Evolutionary conservation across 2,113 vertebrate species (phyloP), one percentile per base, ranked within the genome.

Genomic region (Pagrus major): DNA sequence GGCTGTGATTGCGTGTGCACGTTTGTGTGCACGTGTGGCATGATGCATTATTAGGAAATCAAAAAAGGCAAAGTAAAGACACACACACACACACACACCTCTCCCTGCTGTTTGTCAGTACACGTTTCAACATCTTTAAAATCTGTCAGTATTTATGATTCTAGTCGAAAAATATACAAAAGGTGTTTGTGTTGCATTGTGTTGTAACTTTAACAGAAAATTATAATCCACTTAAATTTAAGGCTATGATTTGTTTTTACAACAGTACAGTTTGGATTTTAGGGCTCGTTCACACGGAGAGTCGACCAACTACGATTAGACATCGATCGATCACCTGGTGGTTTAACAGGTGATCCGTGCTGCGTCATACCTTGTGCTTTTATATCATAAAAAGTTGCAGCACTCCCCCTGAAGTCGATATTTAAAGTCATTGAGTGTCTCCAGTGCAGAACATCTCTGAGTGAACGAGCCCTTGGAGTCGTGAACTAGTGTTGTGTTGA

Each of bases 1-100:
- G 87, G 89, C 89, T 83, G 74, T 37, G 69, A 65, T 47, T 80
- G 47, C 21, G 18, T 52, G 76, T 79, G 71, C 60, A 73, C 33
- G 9, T 25, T n/a, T 78, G 44, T 2, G 6, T 46, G 63, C 58
- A 76, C 27, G 1, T 59, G 78, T 76, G 66, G 44, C 44, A 11
- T 73, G 29, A 78, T 21, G 68, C 8, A 42, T 78, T 46, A 69
- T 27, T 8, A 74, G 12, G 44, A 59, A 83, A 46, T 42, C 21
- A 49, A n/a, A 75, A 65, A 79, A 80, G 79, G 75, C 55, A 68
- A 79, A 59, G 7, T 35, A 74, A 84, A 81, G 4, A 5, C 52
- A 55, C 27, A 20, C 3, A 21, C 1, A 39, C 9, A 49, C n/a
- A 78, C 72, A 42, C 42, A 41, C 49, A 18, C 4, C 6, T 42